Evolutionary conservation across 2,113 vertebrate species (phyloP), one percentile per base, ranked within the genome.

Genomic region (Cyprinodon brontotheroides): DNA sequence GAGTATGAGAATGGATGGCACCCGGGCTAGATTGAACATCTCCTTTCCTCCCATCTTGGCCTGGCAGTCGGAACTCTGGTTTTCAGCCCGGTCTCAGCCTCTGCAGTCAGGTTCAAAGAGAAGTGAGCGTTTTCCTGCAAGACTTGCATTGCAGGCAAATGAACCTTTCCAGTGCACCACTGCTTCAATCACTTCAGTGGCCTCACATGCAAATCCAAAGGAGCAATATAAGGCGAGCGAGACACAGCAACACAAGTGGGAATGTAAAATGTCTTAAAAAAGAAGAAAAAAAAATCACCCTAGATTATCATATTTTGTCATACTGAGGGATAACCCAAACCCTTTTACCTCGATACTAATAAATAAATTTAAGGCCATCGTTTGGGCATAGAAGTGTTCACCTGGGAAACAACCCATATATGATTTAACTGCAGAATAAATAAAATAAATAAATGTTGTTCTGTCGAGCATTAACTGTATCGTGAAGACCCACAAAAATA

Each of bases 1-100:
- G 36, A 97, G 88, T 41, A 93, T 1, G n/a, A 93, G 71, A 40
- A 95, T 93, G 59, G 87, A 87, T 0, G 92, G 92, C 13, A 94
- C 38, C 17, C 65, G 60, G 0, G 73, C 10, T 48, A 89, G 67
- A 57, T 67, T 66, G 0, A 88, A 1, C 3, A 39, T 50, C 40
- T 85, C 73, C 6, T 71, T 81, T 12, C 87, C 17, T 9, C 40
- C 71, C 73, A 80, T 79, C 50, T 63, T 1, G 7, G 43, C 48
- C 15, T 9, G 57, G 13, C 4, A 29, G 22, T 14, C 20, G 17
- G 36, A 57, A 22, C 13, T 50, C 61, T 61, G 1, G n/a, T 11
- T 65, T 65, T 57, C n/a, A 66, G 22, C n/a, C 10, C 41, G 14
- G 50, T 60, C 61, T 79, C 20, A 53, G 43, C 40, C 71, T 69